Evolutionary conservation across 1,140 invertebrate genomes (phyloP).

Genomic region (Pomacea maculata): DNA sequence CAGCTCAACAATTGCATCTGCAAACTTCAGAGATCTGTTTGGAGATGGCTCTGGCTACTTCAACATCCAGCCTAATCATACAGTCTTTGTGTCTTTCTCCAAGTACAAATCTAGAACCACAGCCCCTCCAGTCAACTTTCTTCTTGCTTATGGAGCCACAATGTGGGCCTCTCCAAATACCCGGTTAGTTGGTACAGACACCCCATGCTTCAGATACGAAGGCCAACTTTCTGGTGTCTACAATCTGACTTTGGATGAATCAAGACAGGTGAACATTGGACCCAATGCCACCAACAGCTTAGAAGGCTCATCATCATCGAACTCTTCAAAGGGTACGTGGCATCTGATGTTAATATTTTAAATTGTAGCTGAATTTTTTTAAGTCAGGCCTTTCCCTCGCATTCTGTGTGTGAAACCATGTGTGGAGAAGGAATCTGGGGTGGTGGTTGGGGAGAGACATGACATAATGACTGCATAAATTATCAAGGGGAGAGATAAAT

Average conservation of each 20-base stretch:
- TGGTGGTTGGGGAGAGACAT: no score
- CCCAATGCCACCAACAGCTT: conserved; percentile 43
- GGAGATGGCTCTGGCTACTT: conserved; percentile 48
- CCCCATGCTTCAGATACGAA: conserved; percentile 35
- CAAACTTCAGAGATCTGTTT: conserved; percentile 40
- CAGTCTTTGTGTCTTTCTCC: conserved; percentile 44
- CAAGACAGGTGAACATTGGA: conserved; percentile 31
- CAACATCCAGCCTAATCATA: conserved; percentile 39
- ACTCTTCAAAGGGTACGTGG: no score
- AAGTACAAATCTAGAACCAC: conserved; percentile 34
- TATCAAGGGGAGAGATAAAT: no score
- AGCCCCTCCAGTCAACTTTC: conserved; percentile 49
- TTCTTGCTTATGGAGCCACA: conserved; percentile 36
- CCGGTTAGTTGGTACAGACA: conserved; percentile 37
- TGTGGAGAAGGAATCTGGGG: no score
- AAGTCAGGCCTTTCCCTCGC: no score
- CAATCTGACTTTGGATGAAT: conserved; percentile 49
- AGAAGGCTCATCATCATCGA: conserved; percentile 13
- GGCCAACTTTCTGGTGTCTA: conserved; percentile 49
- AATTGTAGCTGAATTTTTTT: no score
- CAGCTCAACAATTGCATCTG: not conserved
- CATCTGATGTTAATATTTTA: no score
- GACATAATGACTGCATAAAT: no score
- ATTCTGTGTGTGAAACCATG: no score
- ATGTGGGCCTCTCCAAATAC: conserved; percentile 46